These are phyloP conservation scores for Euschistus heros DNA, from an alignment of 1,140 invertebrate species.

Conservation along the genomic window DNA sequence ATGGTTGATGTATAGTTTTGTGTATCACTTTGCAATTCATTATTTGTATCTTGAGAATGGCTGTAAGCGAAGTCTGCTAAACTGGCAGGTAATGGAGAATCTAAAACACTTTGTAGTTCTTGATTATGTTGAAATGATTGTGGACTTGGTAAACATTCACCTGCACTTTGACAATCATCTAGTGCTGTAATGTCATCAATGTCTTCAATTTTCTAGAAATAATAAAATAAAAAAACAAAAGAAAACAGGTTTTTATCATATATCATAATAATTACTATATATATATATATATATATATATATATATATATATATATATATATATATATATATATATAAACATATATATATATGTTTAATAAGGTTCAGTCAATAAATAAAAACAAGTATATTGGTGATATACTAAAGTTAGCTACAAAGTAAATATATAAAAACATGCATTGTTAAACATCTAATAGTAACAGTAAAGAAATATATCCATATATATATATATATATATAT, in stretches of 20 bases:
- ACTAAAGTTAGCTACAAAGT: no score
- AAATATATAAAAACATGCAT: no score
- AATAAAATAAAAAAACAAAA: neutral
- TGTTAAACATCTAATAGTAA: no score
- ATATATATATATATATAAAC: slow-evolving; percentile 1
- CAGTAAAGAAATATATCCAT: no score
- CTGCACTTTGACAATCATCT: slow-evolving; percentile 45
- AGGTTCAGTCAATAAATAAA: no score
- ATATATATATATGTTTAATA: no score
- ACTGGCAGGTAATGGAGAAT: slow-evolving; percentile 63
- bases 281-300: slow-evolving; percentile 17
- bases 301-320: slow-evolving; percentile 9
- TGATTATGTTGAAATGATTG: slow-evolving; percentile 45
- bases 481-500: no score
- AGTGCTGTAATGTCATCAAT: slow-evolving; percentile 35
- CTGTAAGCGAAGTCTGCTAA: slow-evolving; percentile 66
- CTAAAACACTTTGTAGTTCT: slow-evolving; percentile 57
- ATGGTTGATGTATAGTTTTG: slow-evolving; percentile 44
- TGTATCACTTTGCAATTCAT: slow-evolving; percentile 39
- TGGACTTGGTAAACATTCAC: slow-evolving; percentile 28
- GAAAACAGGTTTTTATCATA: neutral
- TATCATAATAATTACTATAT: neutral
- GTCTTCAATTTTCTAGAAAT: neutral
- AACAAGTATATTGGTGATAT: no score
- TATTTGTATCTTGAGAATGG: slow-evolving; percentile 39